Conservation (phyloP, 92 coral and sea anemone genomes). For the Epizoanthus rinbou region DNA sequence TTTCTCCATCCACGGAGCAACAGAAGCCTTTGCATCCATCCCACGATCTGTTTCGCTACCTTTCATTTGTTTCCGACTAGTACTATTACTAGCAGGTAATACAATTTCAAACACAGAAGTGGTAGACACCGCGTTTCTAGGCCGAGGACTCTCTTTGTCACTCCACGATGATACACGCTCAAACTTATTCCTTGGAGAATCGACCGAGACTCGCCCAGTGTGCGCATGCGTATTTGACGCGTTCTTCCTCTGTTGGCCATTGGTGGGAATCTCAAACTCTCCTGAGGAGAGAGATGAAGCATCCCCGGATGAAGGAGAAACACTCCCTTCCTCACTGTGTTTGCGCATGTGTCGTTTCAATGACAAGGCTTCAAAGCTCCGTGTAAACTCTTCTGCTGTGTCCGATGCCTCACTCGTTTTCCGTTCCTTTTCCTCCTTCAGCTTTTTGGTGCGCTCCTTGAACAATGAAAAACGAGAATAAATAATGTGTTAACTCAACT, state of each 20-base stretch:
- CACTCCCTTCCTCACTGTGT: conserved; percentile 34
- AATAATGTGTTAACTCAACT: neutral
- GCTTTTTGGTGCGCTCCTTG: conserved; percentile 28
- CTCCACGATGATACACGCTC: neutral
- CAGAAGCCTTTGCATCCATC: conserved; percentile 1
- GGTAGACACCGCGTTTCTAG: neutral
- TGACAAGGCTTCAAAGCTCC: conserved; percentile 28
- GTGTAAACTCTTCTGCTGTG: conserved; percentile 12
- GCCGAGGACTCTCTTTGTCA: conserved; percentile 29
- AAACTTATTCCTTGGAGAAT: conserved; percentile 11
- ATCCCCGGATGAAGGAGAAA: conserved; percentile 27
- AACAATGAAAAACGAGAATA: neutral
- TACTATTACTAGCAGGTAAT: neutral
- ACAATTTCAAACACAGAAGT: neutral
- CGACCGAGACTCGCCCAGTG: neutral
- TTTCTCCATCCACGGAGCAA: neutral
- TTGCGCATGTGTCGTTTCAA: conserved; percentile 27
- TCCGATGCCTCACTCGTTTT: conserved; percentile 2
- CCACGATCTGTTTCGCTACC: neutral
- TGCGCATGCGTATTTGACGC: neutral
- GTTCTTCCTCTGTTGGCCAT: neutral
- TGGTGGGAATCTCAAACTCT: conserved; percentile 28
- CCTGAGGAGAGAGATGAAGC: conserved; percentile 39
- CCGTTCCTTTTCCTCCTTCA: conserved; percentile 24
- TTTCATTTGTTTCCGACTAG: neutral